A percentile compares a stretch with the other conserved stretches of the same genome.
Conservation (phyloP, 2,113 vertebrate genomes). For the Kryptolebias marmoratus region DNA sequence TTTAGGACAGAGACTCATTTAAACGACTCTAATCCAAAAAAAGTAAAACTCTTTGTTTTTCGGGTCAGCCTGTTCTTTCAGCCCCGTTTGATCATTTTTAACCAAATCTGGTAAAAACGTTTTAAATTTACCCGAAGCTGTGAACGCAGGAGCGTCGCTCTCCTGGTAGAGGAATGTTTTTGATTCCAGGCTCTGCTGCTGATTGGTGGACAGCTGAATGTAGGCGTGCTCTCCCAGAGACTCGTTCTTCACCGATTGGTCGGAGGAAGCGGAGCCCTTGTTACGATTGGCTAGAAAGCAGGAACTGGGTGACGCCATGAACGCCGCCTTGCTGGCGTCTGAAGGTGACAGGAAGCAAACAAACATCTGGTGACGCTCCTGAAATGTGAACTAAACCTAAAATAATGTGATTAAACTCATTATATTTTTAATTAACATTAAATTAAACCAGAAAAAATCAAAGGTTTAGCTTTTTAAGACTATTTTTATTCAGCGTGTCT, state of each 20-base stretch:
- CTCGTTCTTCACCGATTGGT: slow-evolving; percentile 92
- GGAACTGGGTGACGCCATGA: slow-evolving; percentile 94
- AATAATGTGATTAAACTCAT: neutral
- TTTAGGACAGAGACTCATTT: too few relatives aligned
- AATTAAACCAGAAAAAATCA: too few relatives aligned
- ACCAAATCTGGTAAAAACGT: neutral
- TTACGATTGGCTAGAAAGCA: slow-evolving; percentile 97
- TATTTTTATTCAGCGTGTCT: too few relatives aligned
- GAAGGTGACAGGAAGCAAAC: slow-evolving; percentile 46
- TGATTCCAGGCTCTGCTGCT: slow-evolving; percentile 80
- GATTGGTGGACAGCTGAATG: slow-evolving; percentile 79
- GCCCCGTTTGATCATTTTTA: too few relatives aligned
- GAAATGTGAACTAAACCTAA: neutral
- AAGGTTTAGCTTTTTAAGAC: too few relatives aligned
- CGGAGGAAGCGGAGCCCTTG: slow-evolving; percentile 78
- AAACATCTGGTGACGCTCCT: neutral
- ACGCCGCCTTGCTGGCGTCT: slow-evolving; percentile 97
- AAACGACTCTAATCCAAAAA: too few relatives aligned
- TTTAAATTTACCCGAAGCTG: slow-evolving; percentile 81
- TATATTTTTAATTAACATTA: neutral
- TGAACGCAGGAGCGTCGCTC: slow-evolving; percentile 78
- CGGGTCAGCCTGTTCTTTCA: too few relatives aligned
- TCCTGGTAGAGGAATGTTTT: slow-evolving; percentile 78
- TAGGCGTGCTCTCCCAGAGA: slow-evolving; percentile 83
- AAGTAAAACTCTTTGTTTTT: too few relatives aligned